Conservation (phyloP, 35 echinoderm and acorn worm species). For the Hemicentrotus pulcherrimus region DNA sequence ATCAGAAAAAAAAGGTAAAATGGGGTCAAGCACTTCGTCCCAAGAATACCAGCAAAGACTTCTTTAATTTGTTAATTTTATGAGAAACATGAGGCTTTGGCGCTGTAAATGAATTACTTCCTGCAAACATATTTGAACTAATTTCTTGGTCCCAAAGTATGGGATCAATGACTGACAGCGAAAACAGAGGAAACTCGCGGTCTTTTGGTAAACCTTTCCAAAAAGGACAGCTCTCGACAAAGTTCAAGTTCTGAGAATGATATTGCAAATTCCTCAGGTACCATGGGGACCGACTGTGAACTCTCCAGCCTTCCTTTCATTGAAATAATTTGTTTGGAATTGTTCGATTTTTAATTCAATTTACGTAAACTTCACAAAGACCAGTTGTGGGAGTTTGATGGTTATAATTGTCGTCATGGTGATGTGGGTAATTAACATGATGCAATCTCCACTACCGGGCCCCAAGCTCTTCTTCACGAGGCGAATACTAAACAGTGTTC, state of each 20-base stretch:
- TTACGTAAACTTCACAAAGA: conserved; percentile 13
- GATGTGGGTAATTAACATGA: conserved; percentile 18
- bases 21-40: too few relatives aligned
- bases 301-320: neutral
- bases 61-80: neutral
- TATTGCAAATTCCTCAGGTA: neutral
- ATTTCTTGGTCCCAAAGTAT: neutral
- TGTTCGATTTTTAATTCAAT: neutral
- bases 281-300: neutral
- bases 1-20: too few relatives aligned
- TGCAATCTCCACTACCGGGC: neutral
- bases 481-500: neutral
- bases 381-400: neutral
- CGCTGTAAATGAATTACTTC: neutral
- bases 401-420: conserved; percentile 3
- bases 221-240: neutral
- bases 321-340: conserved; percentile 14
- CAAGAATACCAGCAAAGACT: neutral
- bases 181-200: conserved; percentile 4
- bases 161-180: neutral
- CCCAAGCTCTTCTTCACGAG: neutral
- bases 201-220: neutral
- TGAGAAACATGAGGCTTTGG: neutral
- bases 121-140: neutral
- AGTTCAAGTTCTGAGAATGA: neutral